Conservation (phyloP, 2,797 vertebrate genomes). For the Martes flavigula region DNA sequence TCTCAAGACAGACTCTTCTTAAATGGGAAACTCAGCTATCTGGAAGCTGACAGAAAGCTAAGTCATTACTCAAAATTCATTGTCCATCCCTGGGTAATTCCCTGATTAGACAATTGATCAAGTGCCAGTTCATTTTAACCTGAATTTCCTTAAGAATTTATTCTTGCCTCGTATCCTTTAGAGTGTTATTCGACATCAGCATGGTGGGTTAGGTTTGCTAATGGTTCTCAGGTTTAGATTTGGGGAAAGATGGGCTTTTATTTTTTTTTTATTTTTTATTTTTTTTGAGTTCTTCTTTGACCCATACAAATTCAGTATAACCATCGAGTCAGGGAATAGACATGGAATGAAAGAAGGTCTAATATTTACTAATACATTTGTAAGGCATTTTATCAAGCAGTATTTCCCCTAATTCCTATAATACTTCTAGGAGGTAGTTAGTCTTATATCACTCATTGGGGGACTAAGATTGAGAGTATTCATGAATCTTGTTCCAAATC, state of each 20-base stretch:
- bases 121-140: neutral
- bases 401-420: neutral
- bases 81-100: conserved; percentile 8
- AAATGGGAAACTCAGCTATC: conserved; percentile 33
- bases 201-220: neutral
- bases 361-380: neutral
- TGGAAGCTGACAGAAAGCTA: neutral
- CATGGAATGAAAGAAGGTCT: neutral
- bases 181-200: neutral
- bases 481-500: neutral
- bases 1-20: conserved; percentile 32
- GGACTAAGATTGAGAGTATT: neutral
- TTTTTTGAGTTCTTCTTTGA: neutral
- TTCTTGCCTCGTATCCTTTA: neutral
- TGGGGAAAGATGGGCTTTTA: neutral
- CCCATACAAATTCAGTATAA: neutral
- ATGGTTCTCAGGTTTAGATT: neutral
- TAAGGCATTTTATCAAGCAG: neutral
- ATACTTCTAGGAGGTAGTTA: neutral
- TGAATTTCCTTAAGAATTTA: conserved; percentile 3
- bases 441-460: neutral
- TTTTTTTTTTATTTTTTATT: neutral
- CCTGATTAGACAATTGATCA: conserved; percentile 1
- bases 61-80: conserved; percentile 31
- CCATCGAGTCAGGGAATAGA: neutral